These are phyloP conservation scores for Motacilla tschutschensis DNA, from an alignment of 2,113 vertebrate species.

Conservation along the genomic window DNA sequence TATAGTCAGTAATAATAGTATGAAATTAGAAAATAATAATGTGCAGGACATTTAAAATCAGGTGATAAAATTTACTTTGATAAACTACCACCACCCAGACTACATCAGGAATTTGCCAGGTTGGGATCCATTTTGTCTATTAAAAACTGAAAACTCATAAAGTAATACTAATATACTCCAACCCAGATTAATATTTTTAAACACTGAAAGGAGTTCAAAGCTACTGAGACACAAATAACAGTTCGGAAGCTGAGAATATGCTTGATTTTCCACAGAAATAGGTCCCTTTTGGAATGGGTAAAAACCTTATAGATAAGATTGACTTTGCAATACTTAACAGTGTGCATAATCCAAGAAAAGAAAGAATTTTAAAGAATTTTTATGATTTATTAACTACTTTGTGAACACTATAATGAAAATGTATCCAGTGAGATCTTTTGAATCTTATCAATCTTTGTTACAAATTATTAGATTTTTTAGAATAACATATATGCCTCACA, in stretches of 20 bases:
- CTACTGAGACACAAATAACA: background rate
- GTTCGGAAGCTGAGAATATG: background rate
- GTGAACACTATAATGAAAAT: background rate
- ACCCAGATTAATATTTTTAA: background rate
- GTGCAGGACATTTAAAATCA: background rate
- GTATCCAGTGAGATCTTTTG: background rate
- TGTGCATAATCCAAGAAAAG: background rate
- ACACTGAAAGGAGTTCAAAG: background rate
- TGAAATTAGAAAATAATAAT: background rate
- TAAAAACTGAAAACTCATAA: background rate
- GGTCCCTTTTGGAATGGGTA: background rate
- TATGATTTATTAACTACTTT: background rate
- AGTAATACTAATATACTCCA: background rate
- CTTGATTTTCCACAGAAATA: background rate
- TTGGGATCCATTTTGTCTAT: background rate
- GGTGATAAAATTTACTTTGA: background rate
- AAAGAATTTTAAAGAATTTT: background rate
- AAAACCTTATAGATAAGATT: background rate
- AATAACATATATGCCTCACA: background rate
- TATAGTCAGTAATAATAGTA: background rate
- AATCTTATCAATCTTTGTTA: constrained; percentile 20
- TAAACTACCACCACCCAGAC: background rate
- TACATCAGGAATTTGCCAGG: background rate
- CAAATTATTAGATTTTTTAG: background rate
- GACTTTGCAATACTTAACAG: background rate